phyloP scores from a whole-genome alignment of 2,797 vertebrate species.

The Tokudaia muenninki region DNA sequence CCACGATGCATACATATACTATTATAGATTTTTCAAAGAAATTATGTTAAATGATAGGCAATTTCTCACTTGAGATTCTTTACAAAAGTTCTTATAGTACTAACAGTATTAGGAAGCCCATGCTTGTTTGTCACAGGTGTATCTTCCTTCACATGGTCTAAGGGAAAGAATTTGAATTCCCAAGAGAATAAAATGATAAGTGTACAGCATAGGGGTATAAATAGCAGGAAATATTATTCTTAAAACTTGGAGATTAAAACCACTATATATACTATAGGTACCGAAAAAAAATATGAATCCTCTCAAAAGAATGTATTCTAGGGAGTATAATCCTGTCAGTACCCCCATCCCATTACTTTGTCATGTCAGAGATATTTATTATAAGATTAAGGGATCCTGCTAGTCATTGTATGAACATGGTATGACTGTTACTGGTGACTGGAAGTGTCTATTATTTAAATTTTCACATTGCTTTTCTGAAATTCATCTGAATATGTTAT shows the following conservation, averaged over 20 bases:
- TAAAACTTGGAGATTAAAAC: not conserved
- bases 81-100: not conserved
- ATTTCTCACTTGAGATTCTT: not conserved
- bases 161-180: not conserved
- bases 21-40: not conserved
- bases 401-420: not conserved
- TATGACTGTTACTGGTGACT: not conserved
- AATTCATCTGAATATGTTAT: not conserved
- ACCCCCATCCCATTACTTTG: not conserved
- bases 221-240: not conserved
- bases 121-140: not conserved
- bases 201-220: not conserved
- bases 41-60: not conserved
- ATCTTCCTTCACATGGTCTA: not conserved
- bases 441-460: not conserved
- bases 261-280: not conserved
- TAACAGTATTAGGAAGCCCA: not conserved
- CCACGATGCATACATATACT: not conserved
- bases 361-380: not conserved
- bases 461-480: not conserved
- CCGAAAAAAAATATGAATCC: slow-evolving; percentile 16
- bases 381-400: not conserved
- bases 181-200: not conserved
- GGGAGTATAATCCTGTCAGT: not conserved
- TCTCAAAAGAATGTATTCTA: not conserved